phyloP scores from a whole-genome alignment of 2,113 vertebrate genomes.

The Festucalex cinctus region DNA sequence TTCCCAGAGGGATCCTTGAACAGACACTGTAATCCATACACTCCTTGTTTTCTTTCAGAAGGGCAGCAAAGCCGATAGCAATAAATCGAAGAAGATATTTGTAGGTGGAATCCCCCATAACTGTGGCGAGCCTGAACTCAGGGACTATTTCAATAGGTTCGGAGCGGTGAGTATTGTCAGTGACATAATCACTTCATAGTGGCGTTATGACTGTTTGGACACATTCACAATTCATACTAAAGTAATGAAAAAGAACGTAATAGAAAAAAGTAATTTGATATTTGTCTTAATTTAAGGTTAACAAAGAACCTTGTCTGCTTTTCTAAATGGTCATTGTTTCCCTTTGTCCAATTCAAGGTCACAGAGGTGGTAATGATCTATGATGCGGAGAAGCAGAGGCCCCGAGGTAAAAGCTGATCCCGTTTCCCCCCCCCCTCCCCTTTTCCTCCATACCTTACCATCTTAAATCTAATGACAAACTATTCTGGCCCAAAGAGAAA shows the following conservation, averaged over 20 bases:
- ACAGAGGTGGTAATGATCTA: conserved; percentile 99
- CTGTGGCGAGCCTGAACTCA: conserved; percentile 98
- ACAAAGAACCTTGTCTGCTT: conserved; percentile 25
- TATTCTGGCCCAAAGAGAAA: conserved; percentile 77
- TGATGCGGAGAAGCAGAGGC: conserved; percentile 99
- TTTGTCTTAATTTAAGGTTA: conserved; percentile 24
- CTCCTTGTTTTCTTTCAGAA: conserved; percentile 83
- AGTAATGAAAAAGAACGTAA: not conserved
- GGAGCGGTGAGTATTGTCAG: conserved; percentile 91
- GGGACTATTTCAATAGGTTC: conserved; percentile 99
- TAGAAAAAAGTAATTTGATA: conserved; percentile 16
- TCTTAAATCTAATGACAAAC: conserved; percentile 94
- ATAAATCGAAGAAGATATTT: conserved; percentile 99
- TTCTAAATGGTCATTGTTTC: conserved; percentile 60
- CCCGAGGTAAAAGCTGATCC: conserved; percentile 99
- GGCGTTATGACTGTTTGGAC: conserved; percentile 38
- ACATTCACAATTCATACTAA: not conserved
- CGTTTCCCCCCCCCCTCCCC: conserved; percentile 70
- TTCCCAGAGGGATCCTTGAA: conserved; percentile 48
- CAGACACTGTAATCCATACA: conserved; percentile 57
- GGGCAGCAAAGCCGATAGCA: conserved; percentile 94
- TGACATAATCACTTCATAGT: conserved; percentile 27
- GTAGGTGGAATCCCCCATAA: conserved; percentile 99
- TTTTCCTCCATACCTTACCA: conserved; percentile 62
- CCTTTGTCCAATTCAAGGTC: conserved; percentile 83